Base-by-base conservation (phyloP, 2,797 vertebrate genomes). In the Lutjanus argentimaculatus region DNA sequence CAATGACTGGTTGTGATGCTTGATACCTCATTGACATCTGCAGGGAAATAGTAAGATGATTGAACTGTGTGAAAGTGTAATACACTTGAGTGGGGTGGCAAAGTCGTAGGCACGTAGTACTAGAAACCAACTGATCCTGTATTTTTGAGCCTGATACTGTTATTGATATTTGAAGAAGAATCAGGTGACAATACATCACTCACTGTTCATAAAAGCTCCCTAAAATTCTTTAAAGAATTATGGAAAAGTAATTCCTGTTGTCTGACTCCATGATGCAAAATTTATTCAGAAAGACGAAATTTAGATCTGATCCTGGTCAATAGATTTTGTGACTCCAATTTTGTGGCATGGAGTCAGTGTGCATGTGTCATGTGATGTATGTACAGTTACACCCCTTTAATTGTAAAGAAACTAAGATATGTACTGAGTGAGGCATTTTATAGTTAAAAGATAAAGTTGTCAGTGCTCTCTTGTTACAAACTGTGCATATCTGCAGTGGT, bases 1-100 rank as follows among this genome's bases (percentile, higher is more conserved):
- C 8, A 5, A 68, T 80, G 58, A 82, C 57, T 72, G 66, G 76
- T 21, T 46, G 43, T 79, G 57, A 72, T 6, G 22, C 40, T 42
- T 51, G 45, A 36, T 63, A 11, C 8, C 10, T 25, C 52, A 52
- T 1, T 63, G 42, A 46, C 42, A 10, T 17, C 57, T 51, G 11
- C 2, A 0, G 19, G 46, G 52, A 79, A 80, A 45, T 8, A 0
- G 9, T 56, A 36, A 49, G 10, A 68, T 40, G 73, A 63, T 25
- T 59, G 58, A 19, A 9, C 8, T 21, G 15, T 62, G 36, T 43
- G 10, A 30, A 21, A 74, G 48, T 8, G 10, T 49, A 3, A 36
- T 6, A 12, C 14, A 17, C 5, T 52, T 48, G 13, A 72, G 19
- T 64, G n/a, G 0, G 30, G 14, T 30, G 7, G 7, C 8, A 48